These are phyloP conservation scores for Lamprotornis superbus DNA, from an alignment of 2,113 vertebrate genomes.

Conservation along the genomic window DNA sequence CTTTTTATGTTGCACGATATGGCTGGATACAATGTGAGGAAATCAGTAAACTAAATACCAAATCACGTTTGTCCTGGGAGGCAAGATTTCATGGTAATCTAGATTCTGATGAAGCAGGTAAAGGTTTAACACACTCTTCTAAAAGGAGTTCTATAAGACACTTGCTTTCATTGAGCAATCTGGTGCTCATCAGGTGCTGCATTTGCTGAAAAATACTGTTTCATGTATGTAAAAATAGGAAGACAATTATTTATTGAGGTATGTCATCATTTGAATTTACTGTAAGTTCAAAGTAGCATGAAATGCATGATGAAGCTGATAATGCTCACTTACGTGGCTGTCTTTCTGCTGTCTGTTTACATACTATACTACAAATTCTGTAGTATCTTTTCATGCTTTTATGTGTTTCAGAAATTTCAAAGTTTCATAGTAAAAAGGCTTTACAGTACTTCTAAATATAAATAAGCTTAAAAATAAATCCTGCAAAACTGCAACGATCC, in stretches of 20 bases:
- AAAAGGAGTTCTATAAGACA: not conserved
- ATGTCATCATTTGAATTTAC: not conserved
- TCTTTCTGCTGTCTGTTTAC: not conserved
- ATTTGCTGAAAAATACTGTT: not conserved
- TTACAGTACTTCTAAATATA: constrained; percentile 26
- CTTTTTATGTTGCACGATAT: not conserved
- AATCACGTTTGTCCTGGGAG: not conserved
- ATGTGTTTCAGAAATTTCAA: not conserved
- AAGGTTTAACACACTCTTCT: not conserved
- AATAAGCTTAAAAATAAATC: constrained; percentile 54
- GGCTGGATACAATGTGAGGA: not conserved
- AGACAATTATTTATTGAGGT: not conserved
- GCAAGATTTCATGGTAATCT: not conserved
- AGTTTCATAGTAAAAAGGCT: not conserved
- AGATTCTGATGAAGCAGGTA: not conserved
- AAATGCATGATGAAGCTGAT: not conserved
- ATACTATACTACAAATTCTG: not conserved
- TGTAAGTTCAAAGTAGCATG: not conserved
- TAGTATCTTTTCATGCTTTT: not conserved
- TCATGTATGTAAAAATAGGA: not conserved
- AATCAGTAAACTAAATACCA: not conserved
- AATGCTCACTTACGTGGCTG: not conserved
- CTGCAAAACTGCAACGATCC: not conserved
- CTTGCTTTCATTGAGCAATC: not conserved
- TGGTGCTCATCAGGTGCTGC: not conserved